These are phyloP conservation scores for Macrobrachium rosenbergii DNA, from an alignment of 1,140 invertebrate species.

Conservation along the genomic window DNA sequence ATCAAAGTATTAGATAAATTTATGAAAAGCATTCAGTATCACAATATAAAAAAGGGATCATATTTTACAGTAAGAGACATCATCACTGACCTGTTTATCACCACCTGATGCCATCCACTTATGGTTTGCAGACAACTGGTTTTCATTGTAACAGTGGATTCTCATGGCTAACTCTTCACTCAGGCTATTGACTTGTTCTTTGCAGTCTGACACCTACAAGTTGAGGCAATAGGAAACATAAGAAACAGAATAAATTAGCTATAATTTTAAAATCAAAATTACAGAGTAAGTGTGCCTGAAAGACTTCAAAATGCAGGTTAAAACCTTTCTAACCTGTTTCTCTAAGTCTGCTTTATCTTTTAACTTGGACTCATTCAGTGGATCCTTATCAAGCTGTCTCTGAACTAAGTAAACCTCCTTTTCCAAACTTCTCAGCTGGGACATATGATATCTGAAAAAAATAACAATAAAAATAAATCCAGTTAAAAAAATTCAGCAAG, in stretches of 20 bases:
- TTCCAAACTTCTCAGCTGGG: conserved; percentile 85
- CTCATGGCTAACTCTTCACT: conserved; percentile 95
- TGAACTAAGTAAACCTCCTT: conserved; percentile 92
- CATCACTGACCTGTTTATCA: conserved; percentile 52
- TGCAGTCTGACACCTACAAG: conserved; percentile 76
- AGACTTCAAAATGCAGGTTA: no score
- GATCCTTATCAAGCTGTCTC: conserved; percentile 82
- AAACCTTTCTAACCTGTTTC: conserved; percentile 72
- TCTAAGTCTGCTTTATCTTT: conserved; percentile 81
- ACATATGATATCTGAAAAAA: conserved; percentile 75
- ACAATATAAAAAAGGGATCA: neutral
- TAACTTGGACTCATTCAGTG: conserved; percentile 72
- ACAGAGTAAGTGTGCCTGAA: no score
- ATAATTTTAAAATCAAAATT: neutral
- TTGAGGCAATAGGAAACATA: conserved; percentile 20
- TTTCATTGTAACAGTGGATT: conserved; percentile 89
- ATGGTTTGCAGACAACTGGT: conserved; percentile 79
- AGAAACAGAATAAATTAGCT: conserved; percentile 8
- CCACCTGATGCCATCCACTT: conserved; percentile 72
- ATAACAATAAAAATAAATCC: neutral
- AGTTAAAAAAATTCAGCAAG: no score
- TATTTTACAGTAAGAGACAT: no score
- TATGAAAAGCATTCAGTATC: neutral
- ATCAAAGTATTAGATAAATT: no score
- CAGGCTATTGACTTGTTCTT: conserved; percentile 85